Percentiles rank a stretch among this genome's conserved stretches.
Conservation (phyloP, 2,888 invertebrate genomes). For the Sesia bembeciformis region DNA sequence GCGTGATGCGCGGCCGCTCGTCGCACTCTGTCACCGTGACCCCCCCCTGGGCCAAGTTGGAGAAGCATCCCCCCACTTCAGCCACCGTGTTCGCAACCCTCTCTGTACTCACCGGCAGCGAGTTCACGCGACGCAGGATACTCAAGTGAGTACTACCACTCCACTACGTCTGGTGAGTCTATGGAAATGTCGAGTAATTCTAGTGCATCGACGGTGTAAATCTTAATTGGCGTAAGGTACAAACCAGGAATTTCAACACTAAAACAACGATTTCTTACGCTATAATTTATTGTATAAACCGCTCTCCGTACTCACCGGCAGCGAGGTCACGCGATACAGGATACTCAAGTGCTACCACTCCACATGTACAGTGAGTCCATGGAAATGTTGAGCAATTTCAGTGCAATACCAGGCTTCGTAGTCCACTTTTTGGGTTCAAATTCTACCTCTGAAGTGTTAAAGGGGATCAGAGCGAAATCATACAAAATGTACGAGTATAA, state of each 20-base stretch:
- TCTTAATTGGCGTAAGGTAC: no score
- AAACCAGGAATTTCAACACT: no score
- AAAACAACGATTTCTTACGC: not conserved
- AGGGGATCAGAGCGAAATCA: no score
- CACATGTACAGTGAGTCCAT: no score
- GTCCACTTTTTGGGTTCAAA: no score
- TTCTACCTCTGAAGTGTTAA: no score
- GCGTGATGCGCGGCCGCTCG: slow-evolving; percentile 29
- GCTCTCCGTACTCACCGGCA: slow-evolving; percentile 46
- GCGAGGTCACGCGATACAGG: slow-evolving; percentile 42
- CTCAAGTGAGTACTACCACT: slow-evolving; percentile 27
- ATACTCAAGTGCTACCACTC: slow-evolving; percentile 56
- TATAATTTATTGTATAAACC: not conserved
- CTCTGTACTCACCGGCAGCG: slow-evolving; percentile 48
- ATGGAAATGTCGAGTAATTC: no score
- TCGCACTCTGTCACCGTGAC: slow-evolving; percentile 30
- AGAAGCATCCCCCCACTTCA: slow-evolving; percentile 32
- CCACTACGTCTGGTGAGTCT: no score
- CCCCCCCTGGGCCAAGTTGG: slow-evolving; percentile 43
- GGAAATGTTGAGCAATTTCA: no score
- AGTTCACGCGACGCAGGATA: slow-evolving; percentile 46
- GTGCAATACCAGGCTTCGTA: no score
- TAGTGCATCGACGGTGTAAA: no score
- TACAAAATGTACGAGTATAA: no score
- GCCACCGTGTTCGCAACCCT: slow-evolving; percentile 39